Percentiles rank a stretch among this genome's conserved stretches.
Conservation (phyloP, 2,888 invertebrate species). For the Phaedon cochleariae region DNA sequence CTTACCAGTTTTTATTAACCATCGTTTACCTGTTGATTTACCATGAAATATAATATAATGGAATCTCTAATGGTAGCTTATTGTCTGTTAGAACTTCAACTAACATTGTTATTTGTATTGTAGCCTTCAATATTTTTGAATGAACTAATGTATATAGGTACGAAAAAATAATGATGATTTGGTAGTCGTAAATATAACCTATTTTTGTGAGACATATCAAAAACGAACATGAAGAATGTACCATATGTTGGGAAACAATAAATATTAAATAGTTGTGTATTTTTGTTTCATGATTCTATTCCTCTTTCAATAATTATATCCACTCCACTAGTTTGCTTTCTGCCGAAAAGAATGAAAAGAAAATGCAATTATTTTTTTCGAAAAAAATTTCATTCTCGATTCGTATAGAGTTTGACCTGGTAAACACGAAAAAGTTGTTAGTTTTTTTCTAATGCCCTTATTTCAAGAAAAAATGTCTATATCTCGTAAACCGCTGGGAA, state of each 20-base stretch:
- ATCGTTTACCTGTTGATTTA: neutral
- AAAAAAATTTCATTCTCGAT: too few species aligned
- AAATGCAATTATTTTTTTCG: too few species aligned
- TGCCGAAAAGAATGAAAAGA: too few species aligned
- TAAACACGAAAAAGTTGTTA: too few species aligned
- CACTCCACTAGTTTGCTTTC: too few species aligned
- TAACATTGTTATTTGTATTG: conserved; percentile 3
- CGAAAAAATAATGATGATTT: conserved; percentile 47
- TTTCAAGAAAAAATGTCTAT: too few species aligned
- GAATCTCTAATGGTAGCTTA: conserved; percentile 27
- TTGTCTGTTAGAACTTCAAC: conserved; percentile 10
- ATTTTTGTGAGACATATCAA: conserved; percentile 59
- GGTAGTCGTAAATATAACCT: conserved; percentile 51
- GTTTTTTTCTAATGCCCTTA: too few species aligned
- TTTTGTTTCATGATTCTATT: too few species aligned
- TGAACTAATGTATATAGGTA: conserved; percentile 52
- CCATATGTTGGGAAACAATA: conserved; percentile 38
- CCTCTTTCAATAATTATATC: too few species aligned
- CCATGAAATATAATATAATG: neutral
- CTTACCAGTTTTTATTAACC: neutral
- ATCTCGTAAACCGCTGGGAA: too few species aligned
- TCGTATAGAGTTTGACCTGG: too few species aligned
- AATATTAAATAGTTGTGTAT: conserved; percentile 24
- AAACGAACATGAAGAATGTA: conserved; percentile 39
- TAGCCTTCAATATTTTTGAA: conserved; percentile 49